Base-by-base conservation (phyloP, 2,797 vertebrate species). In the Gephyroberyx darwinii region DNA sequence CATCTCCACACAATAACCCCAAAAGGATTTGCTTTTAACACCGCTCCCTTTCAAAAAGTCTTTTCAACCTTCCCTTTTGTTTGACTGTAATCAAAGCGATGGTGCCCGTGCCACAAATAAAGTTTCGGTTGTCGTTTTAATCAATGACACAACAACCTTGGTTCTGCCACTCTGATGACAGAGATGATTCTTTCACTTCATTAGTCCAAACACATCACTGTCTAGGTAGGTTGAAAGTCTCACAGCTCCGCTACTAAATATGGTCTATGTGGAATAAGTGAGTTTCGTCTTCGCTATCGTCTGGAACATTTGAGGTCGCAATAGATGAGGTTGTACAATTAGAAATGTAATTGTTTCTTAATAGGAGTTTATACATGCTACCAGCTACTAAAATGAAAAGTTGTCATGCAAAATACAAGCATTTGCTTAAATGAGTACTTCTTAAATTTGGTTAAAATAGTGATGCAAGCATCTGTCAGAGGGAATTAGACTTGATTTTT, bases 391-490 rank as follows among this genome's bases (percentile, higher is more conserved):
- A 39, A 8, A 10, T 39, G 37, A 8, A 10, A 56, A 56, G 33
- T n/a, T n/a, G n/a, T n/a, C n/a, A n/a, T n/a, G n/a, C n/a, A 19
- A 35, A 57, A 35, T 57, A 39, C 37, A 9, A 39, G 8, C 8
- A 37, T 37, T 37, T 37, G 35, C 35, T 9, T 57, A 14, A 17
- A 57, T 8, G 55, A 57, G 37, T 57, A 37, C 37, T 41, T 10
- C 8, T 39, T 39, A 39, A 10, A 39, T 39, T 59, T 59, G 57
- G 37, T 39, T 59, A 41, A 63, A 51, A n/a, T 45, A 63, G 20
- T 63, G 60, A 63, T 51, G 60, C 60, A 63, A 50, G 65, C 2
- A 56, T 71, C 57, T 58, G 14, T 77, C 45, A 39, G 35, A 61
- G 47, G 6, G 17, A 80, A 55, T 54, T 4, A 69, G 31, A 3